A percentile compares a stretch with the other conserved stretches of the same genome.
These are phyloP conservation scores for Corticium candelabrum DNA, from an alignment of 37 sponge, comb jelly and placozoan species.

Conservation along the genomic window DNA sequence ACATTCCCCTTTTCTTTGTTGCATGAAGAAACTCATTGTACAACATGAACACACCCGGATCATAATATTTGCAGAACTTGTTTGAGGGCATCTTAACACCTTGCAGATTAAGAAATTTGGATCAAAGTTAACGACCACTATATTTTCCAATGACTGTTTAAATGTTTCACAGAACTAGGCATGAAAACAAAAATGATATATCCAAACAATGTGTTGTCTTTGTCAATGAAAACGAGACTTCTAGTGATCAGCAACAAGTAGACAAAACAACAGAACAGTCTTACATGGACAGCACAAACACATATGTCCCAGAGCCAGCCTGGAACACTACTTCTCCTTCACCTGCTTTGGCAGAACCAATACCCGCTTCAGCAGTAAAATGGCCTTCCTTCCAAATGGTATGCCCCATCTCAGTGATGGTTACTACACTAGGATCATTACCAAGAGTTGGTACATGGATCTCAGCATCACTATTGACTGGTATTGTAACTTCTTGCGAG, in stretches of 20 bases:
- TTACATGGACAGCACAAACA: not conserved
- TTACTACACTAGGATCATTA: not conserved
- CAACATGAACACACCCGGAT: too few species aligned
- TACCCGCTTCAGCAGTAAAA: not conserved
- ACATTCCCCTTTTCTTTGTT: too few species aligned
- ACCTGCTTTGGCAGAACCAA: not conserved
- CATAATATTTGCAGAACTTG: too few species aligned
- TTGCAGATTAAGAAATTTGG: too few species aligned
- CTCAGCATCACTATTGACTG: not conserved
- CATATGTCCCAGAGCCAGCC: constrained; percentile 5
- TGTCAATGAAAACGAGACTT: not conserved
- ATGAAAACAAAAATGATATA: too few species aligned
- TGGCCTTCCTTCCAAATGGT: not conserved
- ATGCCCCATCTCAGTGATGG: not conserved
- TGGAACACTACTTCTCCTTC: not conserved
- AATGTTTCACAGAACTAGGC: too few species aligned
- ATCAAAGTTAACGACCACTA: too few species aligned
- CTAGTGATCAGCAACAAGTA: not conserved
- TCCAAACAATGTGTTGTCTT: too few species aligned
- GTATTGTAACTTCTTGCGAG: not conserved
- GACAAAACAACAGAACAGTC: not conserved
- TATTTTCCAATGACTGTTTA: too few species aligned
- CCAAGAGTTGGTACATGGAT: not conserved
- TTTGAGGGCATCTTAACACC: too few species aligned
- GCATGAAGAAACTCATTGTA: too few species aligned